Base-by-base conservation (phyloP, 2,797 vertebrate genomes). In the Novumbra hubbsi region DNA sequence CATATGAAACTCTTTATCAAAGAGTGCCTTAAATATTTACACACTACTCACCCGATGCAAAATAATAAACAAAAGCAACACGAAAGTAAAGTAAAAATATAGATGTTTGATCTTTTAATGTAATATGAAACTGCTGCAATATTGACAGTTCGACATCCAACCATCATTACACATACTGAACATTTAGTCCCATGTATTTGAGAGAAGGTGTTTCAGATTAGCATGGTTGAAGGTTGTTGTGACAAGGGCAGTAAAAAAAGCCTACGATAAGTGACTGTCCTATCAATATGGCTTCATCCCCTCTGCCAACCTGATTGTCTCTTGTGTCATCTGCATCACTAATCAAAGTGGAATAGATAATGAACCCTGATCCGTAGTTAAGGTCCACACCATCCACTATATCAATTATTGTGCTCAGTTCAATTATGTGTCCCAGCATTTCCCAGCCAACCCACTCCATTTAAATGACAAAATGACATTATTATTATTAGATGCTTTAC, bases 341-440 rank as follows among this genome's bases (percentile, higher is more conserved):
- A 75, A 83, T 83, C 78, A 80, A 74, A 78, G 73, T 78, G 73
- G 77, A 78, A 78, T 73, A 79, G 66, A 74, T 78, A 57, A 84
- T 80, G 81, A 80, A 80, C 68, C 70, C 70, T 9, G 72, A 68
- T 79, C 72, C 68, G 68, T 17, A 0, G 67, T 73, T 77, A 64
- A 71, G 30, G 63, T 71, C 60, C 66, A 71, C 73, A 68, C 73
- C 75, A 52, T 73, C 73, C 78, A n/a, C 50, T 72, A 73, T 76
- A 77, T 76, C 80, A 81, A 78, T 84, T 73, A 80, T 78, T 84
- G 84, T 77, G 78, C 76, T 48, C 24, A 82, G 14, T 85, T 57
- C 78, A 85, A 79, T 49, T 49, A 45, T 50, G 63, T 62, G 27
- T 49, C 64, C 55, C 15, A 11, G 50, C 27, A 34, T 21, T 11